phyloP scores from a whole-genome alignment of 2,113 vertebrate genomes.

The Serranochromis macrocephalus region DNA sequence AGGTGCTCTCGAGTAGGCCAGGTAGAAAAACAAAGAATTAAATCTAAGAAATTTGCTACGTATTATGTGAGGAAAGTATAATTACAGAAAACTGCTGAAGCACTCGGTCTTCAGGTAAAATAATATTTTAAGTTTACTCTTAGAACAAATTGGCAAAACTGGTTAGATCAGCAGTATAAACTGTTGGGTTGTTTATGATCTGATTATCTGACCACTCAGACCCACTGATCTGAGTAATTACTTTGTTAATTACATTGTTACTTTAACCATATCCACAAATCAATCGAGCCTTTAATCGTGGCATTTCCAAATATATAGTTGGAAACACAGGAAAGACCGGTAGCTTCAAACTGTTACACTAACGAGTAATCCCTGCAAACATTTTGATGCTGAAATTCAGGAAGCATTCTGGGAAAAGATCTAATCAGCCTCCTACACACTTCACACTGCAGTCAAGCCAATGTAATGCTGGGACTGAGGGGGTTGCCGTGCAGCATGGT shows the following conservation, averaged over 20 bases:
- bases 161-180: not conserved
- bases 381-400: not conserved
- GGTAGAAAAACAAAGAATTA: not conserved
- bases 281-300: not conserved
- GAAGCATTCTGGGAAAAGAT: conserved; percentile 2
- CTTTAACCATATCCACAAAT: not conserved
- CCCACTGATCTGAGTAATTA: not conserved
- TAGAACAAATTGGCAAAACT: not conserved
- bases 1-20: not conserved
- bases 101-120: not conserved
- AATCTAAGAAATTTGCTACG: not conserved
- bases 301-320: not conserved
- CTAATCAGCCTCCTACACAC: conserved; percentile 50
- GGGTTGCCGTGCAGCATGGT: not conserved
- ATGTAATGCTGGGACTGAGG: not conserved
- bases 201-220: not conserved
- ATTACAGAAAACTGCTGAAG: not conserved
- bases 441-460: conserved; percentile 25
- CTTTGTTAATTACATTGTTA: not conserved
- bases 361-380: not conserved
- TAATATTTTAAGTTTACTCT: not conserved
- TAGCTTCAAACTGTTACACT: not conserved
- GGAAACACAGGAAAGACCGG: not conserved
- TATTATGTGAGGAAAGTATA: not conserved
- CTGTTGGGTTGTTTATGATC: not conserved